A percentile compares a stretch with the other conserved stretches of the same genome.
phyloP scores from a whole-genome alignment of 1,140 invertebrate species.

The Pseudachorutes palmiensis region DNA sequence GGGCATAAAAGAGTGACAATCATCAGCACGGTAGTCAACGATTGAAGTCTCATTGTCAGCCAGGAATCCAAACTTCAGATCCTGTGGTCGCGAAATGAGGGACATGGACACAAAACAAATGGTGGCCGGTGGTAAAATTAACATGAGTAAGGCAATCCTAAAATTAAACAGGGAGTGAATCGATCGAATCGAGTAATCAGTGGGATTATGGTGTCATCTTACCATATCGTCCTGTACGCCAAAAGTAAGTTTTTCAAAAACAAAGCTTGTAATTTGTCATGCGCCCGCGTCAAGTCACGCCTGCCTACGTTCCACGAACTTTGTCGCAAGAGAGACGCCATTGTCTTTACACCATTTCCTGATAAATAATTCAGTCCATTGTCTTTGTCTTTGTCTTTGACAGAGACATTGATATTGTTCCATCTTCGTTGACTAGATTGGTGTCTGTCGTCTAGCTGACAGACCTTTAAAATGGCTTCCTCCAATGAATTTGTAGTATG shows the following conservation, averaged over 20 bases:
- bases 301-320: neutral
- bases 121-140: neutral
- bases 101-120: neutral
- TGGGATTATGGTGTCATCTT: no score
- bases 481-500: conserved; percentile 76
- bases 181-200: no score
- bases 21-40: neutral
- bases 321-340: neutral
- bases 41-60: neutral
- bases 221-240: neutral
- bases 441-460: conserved; percentile 49
- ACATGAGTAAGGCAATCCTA: neutral
- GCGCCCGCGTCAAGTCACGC: neutral
- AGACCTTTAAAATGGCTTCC: conserved; percentile 87
- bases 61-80: neutral
- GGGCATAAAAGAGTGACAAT: neutral
- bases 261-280: neutral
- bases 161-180: neutral
- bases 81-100: neutral
- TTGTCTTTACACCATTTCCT: neutral
- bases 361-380: neutral
- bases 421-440: neutral
- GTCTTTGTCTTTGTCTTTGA: neutral
- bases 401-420: neutral
- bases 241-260: neutral